Evolutionary conservation across 2,113 vertebrate genomes (phyloP), one percentile per base, ranked within the genome.

Genomic region (Forbesichthys papilliferus): DNA sequence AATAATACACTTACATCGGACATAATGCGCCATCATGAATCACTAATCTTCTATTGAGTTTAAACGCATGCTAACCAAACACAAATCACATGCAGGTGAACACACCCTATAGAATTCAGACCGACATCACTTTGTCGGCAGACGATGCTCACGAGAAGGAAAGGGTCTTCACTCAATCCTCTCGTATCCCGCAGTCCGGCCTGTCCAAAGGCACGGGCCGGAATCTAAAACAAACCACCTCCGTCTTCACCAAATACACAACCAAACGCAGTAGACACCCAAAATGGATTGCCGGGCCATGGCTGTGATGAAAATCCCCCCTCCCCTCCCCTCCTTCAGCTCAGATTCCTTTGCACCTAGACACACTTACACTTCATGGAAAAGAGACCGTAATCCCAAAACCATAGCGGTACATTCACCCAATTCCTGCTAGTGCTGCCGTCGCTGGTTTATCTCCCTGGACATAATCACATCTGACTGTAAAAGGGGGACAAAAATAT

Each of bases 101-200:
- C 64, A 61, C 55, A 48, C 68, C 63, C 49, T 81, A 13, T 77
- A 77, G 85, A 78, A 80, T 68, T 69, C 68, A 77, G 69, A 64
- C 56, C 67, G 63, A 76, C 68, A 73, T 55, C 72, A 70, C 66
- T 83, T 73, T 63, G 72, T 69, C 53, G 79, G 82, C 75, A 84
- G 74, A 79, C 73, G 77, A 81, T 54, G 77, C 70, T 86, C 76
- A 70, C 47, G 74, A 74, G 53, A 66, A 76, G 51, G 55, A 20
- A 27, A 27, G 27, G 27, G 27, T 27, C 27, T 27, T 27, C 27
- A 27, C 27, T 27, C 27, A 27, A 27, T 27, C 27, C 27, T 27
- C 27, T 27, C 27, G 27, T 27, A 27, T 27, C 27, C 57, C 48
- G 27, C 60, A 75, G 64, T 48, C 73, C n/a, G 11, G 36, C 69